These are phyloP conservation scores for Actias luna DNA, from an alignment of 2,888 invertebrate species.

Conservation along the genomic window DNA sequence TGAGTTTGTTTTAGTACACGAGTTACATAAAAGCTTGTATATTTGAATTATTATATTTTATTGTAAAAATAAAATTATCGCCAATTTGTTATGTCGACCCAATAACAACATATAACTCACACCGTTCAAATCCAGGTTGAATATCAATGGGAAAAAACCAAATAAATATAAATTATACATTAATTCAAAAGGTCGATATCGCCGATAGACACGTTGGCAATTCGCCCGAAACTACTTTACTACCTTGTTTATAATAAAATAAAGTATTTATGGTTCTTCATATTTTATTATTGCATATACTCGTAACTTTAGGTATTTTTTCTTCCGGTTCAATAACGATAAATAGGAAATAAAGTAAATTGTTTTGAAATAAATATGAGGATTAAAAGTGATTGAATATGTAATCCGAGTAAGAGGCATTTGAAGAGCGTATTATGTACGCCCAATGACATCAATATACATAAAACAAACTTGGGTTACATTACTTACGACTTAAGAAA, in stretches of 20 bases:
- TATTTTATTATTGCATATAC: slow-evolving; percentile 20
- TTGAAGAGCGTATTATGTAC: neutral
- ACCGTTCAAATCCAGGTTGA: neutral
- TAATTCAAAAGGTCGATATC: slow-evolving; percentile 1
- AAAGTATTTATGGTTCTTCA: slow-evolving; percentile 26
- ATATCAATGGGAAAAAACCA: neutral
- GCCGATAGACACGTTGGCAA: slow-evolving; percentile 29
- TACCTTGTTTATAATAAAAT: slow-evolving; percentile 26
- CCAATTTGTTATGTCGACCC: neutral
- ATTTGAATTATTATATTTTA: too few relatives aligned
- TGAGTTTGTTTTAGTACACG: too few relatives aligned
- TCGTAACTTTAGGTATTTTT: slow-evolving; percentile 18
- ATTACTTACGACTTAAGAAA: too few relatives aligned
- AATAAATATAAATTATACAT: neutral
- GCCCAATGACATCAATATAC: too few relatives aligned
- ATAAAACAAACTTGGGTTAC: too few relatives aligned
- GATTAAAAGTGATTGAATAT: neutral
- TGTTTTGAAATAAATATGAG: neutral
- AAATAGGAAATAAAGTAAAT: slow-evolving; percentile 23
- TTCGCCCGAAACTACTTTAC: slow-evolving; percentile 26
- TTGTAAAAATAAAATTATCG: neutral
- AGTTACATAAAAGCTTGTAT: too few relatives aligned
- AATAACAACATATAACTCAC: neutral
- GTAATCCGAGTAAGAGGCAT: neutral
- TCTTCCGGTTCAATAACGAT: slow-evolving; percentile 28